Conservation (phyloP, 2,888 invertebrate species). For the Lasioglossum calceatum region DNA sequence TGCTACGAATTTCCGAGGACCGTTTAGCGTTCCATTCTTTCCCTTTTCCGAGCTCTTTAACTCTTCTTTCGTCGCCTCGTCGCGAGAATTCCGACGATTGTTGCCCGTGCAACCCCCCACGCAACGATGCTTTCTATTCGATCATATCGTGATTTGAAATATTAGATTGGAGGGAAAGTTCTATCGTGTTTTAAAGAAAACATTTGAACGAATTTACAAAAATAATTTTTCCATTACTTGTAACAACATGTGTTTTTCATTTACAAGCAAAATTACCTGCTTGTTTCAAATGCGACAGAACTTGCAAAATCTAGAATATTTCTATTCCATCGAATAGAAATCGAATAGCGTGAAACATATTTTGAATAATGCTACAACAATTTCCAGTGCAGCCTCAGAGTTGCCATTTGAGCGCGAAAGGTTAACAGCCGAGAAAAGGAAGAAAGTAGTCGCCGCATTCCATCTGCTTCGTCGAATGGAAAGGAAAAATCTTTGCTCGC, state of each 20-base stretch:
- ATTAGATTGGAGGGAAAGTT: too few species aligned
- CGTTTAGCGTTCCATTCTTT: conserved; percentile 58
- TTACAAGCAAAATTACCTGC: too few species aligned
- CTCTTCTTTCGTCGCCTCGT: conserved; percentile 33
- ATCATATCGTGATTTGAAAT: neutral
- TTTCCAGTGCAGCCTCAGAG: neutral
- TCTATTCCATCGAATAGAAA: neutral
- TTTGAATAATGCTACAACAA: neutral
- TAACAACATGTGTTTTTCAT: too few species aligned
- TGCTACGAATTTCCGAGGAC: conserved; percentile 57
- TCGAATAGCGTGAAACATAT: neutral
- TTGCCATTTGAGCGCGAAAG: neutral
- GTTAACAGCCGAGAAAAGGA: neutral
- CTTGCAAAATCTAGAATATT: neutral
- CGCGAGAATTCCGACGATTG: neutral
- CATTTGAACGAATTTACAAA: too few species aligned
- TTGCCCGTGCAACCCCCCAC: neutral
- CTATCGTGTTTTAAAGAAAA: too few species aligned
- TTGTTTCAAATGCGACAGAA: too few species aligned
- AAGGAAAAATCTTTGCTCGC: neutral
- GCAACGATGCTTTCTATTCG: neutral
- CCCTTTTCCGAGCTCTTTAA: conserved; percentile 46
- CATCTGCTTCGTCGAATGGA: neutral
- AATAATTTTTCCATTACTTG: too few species aligned
- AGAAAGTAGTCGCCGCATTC: neutral